Evolutionary conservation across 2,888 invertebrate genomes (phyloP).

Genomic region (Acanthosepion pharaonis): DNA sequence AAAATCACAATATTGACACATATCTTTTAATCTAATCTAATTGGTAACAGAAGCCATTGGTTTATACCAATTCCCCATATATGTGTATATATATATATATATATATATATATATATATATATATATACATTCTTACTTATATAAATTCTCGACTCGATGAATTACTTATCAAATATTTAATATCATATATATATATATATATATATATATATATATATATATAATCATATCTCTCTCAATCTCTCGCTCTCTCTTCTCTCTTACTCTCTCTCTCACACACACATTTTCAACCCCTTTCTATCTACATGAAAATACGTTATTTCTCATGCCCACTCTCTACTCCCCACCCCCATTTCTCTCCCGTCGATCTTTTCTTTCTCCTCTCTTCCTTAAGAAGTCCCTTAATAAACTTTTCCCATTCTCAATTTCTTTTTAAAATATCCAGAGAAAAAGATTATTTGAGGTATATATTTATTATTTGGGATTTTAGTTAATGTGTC

Average conservation of each 20-base stretch:
- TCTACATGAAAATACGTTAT: neutral
- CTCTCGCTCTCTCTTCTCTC: neutral
- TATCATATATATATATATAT: too few relatives aligned
- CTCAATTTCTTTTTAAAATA: neutral
- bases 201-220: too few relatives aligned
- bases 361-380: neutral
- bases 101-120: too few relatives aligned
- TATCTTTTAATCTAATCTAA: too few relatives aligned
- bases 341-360: neutral
- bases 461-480: slow-evolving; percentile 33
- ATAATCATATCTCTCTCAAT: too few relatives aligned
- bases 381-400: neutral
- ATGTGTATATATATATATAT: too few relatives aligned
- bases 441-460: neutral
- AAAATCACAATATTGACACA: too few relatives aligned
- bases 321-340: neutral
- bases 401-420: neutral
- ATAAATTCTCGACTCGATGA: too few relatives aligned
- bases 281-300: neutral
- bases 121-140: too few relatives aligned
- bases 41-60: too few relatives aligned
- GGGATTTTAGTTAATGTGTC: neutral
- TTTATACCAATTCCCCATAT: too few relatives aligned
- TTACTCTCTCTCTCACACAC: neutral
- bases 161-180: too few relatives aligned